phyloP scores from a whole-genome alignment of 2,113 vertebrate genomes.

The Vidua chalybeata region DNA sequence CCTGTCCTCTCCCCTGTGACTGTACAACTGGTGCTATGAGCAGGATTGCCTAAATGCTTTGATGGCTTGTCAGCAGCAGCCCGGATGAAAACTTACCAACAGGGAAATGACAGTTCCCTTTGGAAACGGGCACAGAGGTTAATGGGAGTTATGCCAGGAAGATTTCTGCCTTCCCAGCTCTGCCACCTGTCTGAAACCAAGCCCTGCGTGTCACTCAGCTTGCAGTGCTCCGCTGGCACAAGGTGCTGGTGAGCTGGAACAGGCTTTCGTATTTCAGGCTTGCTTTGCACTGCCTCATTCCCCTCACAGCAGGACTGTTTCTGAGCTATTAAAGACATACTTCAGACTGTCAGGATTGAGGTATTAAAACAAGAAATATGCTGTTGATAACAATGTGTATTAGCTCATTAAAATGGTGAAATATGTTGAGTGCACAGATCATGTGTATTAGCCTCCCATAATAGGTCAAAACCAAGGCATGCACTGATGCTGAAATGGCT shows the following conservation, averaged over 20 bases:
- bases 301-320: background rate
- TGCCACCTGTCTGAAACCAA: background rate
- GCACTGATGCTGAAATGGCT: background rate
- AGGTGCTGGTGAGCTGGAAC: background rate
- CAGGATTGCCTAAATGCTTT: background rate
- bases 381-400: background rate
- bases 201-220: background rate
- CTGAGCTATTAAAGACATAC: background rate
- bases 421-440: background rate
- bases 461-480: background rate
- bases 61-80: background rate
- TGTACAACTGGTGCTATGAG: background rate
- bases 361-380: background rate
- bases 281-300: background rate
- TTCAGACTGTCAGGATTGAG: background rate
- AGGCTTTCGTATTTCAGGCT: background rate
- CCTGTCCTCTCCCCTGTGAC: background rate
- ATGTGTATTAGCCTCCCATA: background rate
- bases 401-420: background rate
- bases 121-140: background rate
- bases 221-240: fast-evolving
- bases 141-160: background rate
- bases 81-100: background rate
- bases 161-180: background rate
- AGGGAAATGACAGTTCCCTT: background rate